Base-by-base conservation (phyloP, 2,888 invertebrate genomes). In the Fissipunctia ypsillon region DNA sequence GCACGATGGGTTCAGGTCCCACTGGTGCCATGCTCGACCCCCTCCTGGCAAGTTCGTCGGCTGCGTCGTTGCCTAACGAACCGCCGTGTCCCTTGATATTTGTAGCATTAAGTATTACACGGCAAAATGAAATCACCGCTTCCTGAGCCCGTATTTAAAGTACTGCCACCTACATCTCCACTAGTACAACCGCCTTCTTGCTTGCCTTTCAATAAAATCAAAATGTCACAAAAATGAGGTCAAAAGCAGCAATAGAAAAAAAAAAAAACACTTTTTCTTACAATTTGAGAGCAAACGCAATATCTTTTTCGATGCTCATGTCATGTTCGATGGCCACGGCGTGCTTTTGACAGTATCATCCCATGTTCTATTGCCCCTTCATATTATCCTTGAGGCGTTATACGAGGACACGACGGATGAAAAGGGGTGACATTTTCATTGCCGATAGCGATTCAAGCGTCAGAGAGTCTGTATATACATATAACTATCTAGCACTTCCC, bases 391-490 rank as follows among this genome's bases (percentile, higher is more conserved):
- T 28, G 14, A 72, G 54, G 43, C 56, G 43, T 28, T 43, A 70
- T 14, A 41, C 2, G 28, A 9, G 12, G 12, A 35, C 25, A 43
- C 9, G 71, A 28, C 16, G 4, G 22, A 56, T 35, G 35, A 56
- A 72, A 71, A 14, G 35, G 19, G 35, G 9, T 56, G n/a, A 72
- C 70, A 69, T 6, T 12, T 56, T 45, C 25, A 71, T 19, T 5
- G 52, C 70, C 12, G 7, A 41, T n/a, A 28, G 28, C 28, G 31
- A 28, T n/a, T n/a, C n/a, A n/a, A n/a, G n/a, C n/a, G n/a, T n/a
- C n/a, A n/a, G n/a, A n/a, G n/a, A n/a, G n/a, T n/a, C n/a, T n/a
- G n/a, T n/a, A n/a, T n/a, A n/a, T n/a, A n/a, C n/a, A n/a, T n/a
- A n/a, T n/a, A n/a, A n/a, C n/a, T n/a, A n/a, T n/a, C n/a, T n/a